Conservation (phyloP, 2,797 vertebrate genomes). For the Mus minutoides region DNA sequence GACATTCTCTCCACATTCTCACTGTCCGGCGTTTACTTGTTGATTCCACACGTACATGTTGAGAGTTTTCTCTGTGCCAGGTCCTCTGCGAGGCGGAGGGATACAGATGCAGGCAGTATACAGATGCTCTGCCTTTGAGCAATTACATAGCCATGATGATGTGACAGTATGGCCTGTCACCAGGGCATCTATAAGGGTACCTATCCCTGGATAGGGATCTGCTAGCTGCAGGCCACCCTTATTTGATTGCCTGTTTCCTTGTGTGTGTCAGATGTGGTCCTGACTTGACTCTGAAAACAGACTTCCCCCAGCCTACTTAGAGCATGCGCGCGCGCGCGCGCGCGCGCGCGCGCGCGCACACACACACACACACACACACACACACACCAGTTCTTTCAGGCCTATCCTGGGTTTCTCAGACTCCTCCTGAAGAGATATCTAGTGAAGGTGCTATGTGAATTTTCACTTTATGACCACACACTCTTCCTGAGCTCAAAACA, state of each 20-base stretch:
- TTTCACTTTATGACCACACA: background rate
- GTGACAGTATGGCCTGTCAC: accelerated
- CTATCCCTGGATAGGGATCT: background rate
- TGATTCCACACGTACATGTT: background rate
- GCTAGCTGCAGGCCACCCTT: background rate
- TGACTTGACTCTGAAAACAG: background rate
- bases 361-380: too few relatives aligned
- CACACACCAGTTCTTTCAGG: background rate
- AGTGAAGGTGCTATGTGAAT: background rate
- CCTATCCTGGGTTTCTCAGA: background rate
- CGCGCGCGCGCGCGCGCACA: too few relatives aligned
- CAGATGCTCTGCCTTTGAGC: background rate
- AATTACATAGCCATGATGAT: background rate
- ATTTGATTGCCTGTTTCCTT: background rate
- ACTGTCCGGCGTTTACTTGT: background rate
- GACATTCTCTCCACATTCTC: too few relatives aligned
- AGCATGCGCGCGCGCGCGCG: too few relatives aligned
- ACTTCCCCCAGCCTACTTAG: background rate
- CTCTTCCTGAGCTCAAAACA: background rate
- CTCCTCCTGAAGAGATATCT: constrained; percentile 1
- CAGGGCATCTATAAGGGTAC: background rate
- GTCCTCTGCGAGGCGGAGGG: background rate
- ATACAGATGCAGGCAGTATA: too few relatives aligned
- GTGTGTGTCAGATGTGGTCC: background rate
- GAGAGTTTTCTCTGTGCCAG: background rate